These are phyloP conservation scores for Apodemus agrarius DNA, from an alignment of 2,797 vertebrate genomes.

Conservation along the genomic window DNA sequence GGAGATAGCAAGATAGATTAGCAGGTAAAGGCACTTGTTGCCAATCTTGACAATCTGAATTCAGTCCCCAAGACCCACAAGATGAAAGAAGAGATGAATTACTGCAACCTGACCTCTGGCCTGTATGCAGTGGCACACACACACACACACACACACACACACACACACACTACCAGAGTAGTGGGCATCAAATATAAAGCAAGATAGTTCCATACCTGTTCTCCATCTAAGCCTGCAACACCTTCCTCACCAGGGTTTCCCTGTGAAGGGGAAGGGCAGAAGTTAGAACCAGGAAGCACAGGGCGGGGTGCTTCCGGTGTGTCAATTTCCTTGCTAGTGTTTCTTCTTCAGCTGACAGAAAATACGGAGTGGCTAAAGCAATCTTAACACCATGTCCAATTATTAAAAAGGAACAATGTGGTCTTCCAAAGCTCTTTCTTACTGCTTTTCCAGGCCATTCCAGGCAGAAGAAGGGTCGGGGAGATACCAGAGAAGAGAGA, in stretches of 20 bases:
- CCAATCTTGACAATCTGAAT: neutral
- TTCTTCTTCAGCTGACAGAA: neutral
- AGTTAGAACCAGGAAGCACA: neutral
- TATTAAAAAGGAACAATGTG: constrained; percentile 6
- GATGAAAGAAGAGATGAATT: neutral
- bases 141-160: neutral
- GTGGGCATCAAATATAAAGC: neutral
- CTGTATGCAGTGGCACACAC: neutral
- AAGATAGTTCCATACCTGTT: constrained; percentile 48
- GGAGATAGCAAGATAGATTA: neutral
- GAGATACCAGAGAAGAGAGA: no score
- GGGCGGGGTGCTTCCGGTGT: neutral
- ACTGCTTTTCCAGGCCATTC: constrained; percentile 6
- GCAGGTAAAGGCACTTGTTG: neutral
- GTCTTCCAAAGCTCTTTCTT: neutral
- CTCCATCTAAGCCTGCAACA: constrained; percentile 47
- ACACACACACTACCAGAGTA: neutral
- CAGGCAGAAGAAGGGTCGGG: neutral
- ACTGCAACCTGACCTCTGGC: neutral
- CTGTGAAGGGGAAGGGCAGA: constrained; percentile 15
- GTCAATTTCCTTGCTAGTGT: neutral
- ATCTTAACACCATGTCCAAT: neutral
- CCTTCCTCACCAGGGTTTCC: constrained; percentile 57
- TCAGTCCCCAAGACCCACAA: neutral
- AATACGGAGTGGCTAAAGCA: neutral